These are phyloP conservation scores for Empidonax traillii DNA, from an alignment of 2,113 vertebrate species.

Conservation along the genomic window DNA sequence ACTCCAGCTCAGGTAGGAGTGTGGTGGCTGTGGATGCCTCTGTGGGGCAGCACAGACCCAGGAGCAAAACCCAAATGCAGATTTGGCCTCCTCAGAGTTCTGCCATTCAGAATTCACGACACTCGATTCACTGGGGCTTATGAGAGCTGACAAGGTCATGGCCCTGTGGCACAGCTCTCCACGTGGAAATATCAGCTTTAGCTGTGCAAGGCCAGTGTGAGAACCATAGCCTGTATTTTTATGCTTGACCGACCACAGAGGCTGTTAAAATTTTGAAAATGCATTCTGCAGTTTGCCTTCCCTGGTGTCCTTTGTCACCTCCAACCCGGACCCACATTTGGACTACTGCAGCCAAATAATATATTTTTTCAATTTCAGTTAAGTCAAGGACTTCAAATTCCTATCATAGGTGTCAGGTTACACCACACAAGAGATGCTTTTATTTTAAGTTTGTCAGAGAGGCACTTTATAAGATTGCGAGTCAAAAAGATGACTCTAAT, in stretches of 20 bases:
- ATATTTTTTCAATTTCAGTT: neutral
- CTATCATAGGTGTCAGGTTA: neutral
- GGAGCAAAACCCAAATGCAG: neutral
- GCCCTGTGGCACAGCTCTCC: neutral
- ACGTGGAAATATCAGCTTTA: neutral
- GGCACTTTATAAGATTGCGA: neutral
- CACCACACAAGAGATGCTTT: neutral
- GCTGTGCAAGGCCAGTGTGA: neutral
- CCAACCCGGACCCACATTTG: neutral
- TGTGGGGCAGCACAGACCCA: accelerated
- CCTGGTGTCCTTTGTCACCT: neutral
- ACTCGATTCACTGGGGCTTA: neutral
- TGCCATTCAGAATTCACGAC: neutral
- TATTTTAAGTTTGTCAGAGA: neutral
- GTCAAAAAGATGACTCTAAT: neutral
- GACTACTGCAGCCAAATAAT: neutral
- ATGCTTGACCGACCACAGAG: neutral
- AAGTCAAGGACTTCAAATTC: neutral
- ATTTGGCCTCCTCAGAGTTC: neutral
- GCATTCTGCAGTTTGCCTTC: neutral
- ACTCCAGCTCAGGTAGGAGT: neutral
- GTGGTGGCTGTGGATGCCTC: neutral
- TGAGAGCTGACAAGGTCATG: constrained; percentile 27
- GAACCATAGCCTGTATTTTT: neutral
- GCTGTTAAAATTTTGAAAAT: neutral